Evolutionary conservation across 2,888 invertebrate species (phyloP).

Genomic region (Lochmaea capreae): DNA sequence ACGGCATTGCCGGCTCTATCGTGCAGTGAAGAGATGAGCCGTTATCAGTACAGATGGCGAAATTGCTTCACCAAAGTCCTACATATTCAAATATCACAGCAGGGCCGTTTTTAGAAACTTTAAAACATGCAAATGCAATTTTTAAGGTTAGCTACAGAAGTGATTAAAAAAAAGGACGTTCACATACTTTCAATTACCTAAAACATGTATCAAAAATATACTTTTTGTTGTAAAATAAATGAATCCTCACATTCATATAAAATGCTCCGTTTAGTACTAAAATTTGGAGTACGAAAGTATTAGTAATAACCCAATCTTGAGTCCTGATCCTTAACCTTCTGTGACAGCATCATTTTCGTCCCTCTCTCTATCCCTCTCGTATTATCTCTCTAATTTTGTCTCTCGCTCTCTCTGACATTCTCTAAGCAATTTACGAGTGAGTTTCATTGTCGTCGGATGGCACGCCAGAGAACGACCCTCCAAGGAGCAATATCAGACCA

Average conservation of each 20-base stretch:
- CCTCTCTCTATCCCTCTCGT: slow-evolving; percentile 24
- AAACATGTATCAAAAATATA: too few relatives aligned
- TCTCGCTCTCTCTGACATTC: slow-evolving; percentile 45
- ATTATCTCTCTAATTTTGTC: slow-evolving; percentile 34
- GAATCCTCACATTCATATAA: neutral
- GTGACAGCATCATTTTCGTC: slow-evolving; percentile 21
- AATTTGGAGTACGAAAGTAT: neutral
- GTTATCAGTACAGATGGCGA: slow-evolving; percentile 62
- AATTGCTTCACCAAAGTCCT: slow-evolving; percentile 52
- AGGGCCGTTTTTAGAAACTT: neutral
- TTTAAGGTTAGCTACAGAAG: neutral
- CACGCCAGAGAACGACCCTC: slow-evolving; percentile 66
- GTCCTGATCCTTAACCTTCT: slow-evolving; percentile 4
- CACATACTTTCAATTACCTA: too few relatives aligned
- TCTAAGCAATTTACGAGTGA: slow-evolving; percentile 65
- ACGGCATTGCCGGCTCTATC: slow-evolving; percentile 22
- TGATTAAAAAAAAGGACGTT: too few relatives aligned
- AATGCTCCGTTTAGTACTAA: neutral
- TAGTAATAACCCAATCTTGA: slow-evolving; percentile 7
- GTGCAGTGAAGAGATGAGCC: slow-evolving; percentile 43
- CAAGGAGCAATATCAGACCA: slow-evolving; percentile 68
- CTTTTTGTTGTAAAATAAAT: neutral
- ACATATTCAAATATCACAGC: neutral
- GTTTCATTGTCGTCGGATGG: slow-evolving; percentile 67
- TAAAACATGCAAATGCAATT: neutral